Base-by-base conservation (phyloP, 2,797 vertebrate genomes). In the Streptopelia turtur region DNA sequence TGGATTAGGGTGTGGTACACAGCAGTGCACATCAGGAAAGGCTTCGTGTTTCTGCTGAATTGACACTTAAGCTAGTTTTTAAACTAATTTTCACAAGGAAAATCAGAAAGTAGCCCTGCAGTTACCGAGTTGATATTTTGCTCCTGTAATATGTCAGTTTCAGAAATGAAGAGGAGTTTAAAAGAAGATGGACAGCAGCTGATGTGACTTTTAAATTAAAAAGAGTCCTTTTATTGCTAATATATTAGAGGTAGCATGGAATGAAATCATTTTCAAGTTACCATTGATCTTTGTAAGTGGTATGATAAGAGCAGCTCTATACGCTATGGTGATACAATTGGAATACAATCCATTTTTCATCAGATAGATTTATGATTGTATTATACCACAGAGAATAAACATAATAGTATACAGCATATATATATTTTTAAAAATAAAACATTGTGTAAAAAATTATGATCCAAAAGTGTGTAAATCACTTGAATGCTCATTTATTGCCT, bases 341-440 rank as follows among this genome's bases (percentile, higher is more conserved):
- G 96, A 97, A 96, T 97, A 91, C 92, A 96, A 93, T 94, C 96
- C 91, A 97, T 97, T 97, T 98, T 97, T 97, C 97, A 97, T 95
- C 90, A 95, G 87, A 94, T 96, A 97, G 97, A 97, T 97, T 97
- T 98, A 98, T 97, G 93, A 79, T 97, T 97, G 97, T 98, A 97
- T 97, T 97, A 96, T 94, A 95, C 97, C 79, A 93, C 64, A 87
- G 97, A 96, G 97, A 95, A 97, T 97, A 97, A 98, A 96, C 81
- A 95, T 97, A 97, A 97, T 97, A 96, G 95, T 97, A 94, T 95
- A 96, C 83, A 84, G 92, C 94, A 64, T 97, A 96, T 97, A 97
- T 98, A 97, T 98, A 93, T 97, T 96, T 89, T 96, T 69, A 35
- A 96, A 97, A 97, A 97, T 97, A 97, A 97, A 97, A 97, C 90